phyloP scores from a whole-genome alignment of 2,113 vertebrate genomes.

The Elaphurus davidianus region DNA sequence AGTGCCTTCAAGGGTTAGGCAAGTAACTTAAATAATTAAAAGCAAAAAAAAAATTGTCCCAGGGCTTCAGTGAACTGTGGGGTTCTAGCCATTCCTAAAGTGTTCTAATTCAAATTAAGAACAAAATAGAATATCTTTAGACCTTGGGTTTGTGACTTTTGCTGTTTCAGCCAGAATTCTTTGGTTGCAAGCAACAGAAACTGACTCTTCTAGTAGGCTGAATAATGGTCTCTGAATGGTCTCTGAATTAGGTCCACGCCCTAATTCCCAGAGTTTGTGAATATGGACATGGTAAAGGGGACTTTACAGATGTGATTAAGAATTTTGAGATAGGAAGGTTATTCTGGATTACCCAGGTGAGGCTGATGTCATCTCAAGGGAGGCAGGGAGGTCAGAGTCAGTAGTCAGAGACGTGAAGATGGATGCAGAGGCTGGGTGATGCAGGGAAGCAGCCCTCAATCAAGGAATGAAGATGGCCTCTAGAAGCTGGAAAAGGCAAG shows the following conservation, averaged over 20 bases:
- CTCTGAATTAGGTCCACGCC: too few species aligned
- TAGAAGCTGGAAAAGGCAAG: background rate
- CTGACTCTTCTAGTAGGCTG: background rate
- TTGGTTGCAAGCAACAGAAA: background rate
- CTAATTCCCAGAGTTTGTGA: background rate
- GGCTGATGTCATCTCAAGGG: background rate
- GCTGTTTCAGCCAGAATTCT: background rate
- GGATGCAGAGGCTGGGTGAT: background rate
- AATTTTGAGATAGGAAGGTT: background rate
- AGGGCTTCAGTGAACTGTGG: background rate
- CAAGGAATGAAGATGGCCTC: fast-evolving
- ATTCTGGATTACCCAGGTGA: background rate
- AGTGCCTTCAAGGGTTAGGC: background rate
- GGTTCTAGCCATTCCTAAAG: background rate
- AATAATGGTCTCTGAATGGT: background rate
- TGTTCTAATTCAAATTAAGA: background rate
- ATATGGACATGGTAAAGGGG: background rate
- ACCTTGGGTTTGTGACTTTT: background rate
- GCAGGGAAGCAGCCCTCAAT: fast-evolving
- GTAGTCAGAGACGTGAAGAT: background rate
- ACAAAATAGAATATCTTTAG: background rate
- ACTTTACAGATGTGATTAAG: background rate
- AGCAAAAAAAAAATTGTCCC: background rate
- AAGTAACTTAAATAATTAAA: background rate
- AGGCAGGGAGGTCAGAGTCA: background rate